These are phyloP conservation scores for Lagocephalus sceleratus DNA, from an alignment of 2,797 vertebrate species.

Conservation along the genomic window DNA sequence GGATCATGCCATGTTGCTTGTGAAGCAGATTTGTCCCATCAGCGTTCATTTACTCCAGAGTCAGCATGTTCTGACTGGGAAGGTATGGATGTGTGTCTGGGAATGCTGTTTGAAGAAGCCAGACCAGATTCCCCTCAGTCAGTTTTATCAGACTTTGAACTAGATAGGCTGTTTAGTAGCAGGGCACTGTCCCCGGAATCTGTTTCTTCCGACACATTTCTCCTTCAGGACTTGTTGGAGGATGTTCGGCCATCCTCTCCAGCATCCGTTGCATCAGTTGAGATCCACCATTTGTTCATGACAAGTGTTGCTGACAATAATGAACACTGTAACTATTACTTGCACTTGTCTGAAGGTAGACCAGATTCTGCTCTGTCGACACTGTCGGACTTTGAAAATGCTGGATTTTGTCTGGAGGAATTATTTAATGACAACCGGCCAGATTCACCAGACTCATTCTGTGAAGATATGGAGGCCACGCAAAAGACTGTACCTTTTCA, in stretches of 20 bases:
- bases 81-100: constrained; percentile 19
- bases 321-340: neutral
- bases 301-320: neutral
- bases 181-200: constrained; percentile 29
- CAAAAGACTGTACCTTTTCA: neutral
- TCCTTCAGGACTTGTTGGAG: constrained; percentile 6
- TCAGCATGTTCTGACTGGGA: constrained; percentile 38
- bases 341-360: neutral
- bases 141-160: constrained; percentile 18
- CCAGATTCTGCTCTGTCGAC: neutral
- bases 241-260: constrained; percentile 29
- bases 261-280: constrained; percentile 4
- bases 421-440: neutral
- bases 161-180: constrained; percentile 9
- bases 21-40: neutral
- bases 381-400: neutral
- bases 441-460: neutral
- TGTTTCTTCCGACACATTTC: constrained; percentile 6
- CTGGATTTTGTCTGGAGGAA: neutral
- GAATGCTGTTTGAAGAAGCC: constrained; percentile 10
- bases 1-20: neutral
- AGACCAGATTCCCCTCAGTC: constrained; percentile 27
- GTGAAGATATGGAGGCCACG: neutral
- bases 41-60: neutral
- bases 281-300: neutral